Conservation (phyloP, 1,140 invertebrate genomes). For the Drosophila grimshawi region DNA sequence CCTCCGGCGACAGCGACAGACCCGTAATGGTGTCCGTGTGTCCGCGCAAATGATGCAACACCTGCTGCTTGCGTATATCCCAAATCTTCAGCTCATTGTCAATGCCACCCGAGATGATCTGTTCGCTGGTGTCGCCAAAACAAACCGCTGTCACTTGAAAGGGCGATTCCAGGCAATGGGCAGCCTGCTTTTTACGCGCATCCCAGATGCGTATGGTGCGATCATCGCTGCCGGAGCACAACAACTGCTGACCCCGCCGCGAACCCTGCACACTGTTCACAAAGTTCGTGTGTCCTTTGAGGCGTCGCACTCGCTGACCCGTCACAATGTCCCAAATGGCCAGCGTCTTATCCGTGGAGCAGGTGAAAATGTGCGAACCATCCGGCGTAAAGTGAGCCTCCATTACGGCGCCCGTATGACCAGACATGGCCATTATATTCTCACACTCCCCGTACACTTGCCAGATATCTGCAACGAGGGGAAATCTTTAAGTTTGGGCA, state of each 20-base stretch:
- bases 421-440: constrained; percentile 95
- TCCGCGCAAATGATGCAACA: constrained; percentile 93
- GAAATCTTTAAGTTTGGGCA: background rate
- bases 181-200: constrained; percentile 91
- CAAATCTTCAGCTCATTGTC: constrained; percentile 99
- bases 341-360: constrained; percentile 97
- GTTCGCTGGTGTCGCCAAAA: constrained; percentile 98
- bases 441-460: constrained; percentile 99
- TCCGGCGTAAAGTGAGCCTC: constrained; percentile 98
- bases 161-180: constrained; percentile 91
- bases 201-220: constrained; percentile 97
- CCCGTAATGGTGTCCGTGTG: constrained; percentile 98
- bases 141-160: constrained; percentile 96
- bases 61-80: constrained; percentile 96
- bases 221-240: constrained; percentile 98
- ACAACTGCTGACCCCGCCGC: constrained; percentile 93
- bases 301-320: constrained; percentile 94
- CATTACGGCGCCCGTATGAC: constrained; percentile 98
- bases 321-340: constrained; percentile 97
- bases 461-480: constrained; percentile 92
- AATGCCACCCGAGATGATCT: constrained; percentile 95
- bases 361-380: constrained; percentile 94
- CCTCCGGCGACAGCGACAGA: constrained; percentile 96
- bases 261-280: constrained; percentile 94
- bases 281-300: constrained; percentile 96